Base-by-base conservation (phyloP, 2,888 invertebrate species). In the Eupithecia subfuscata region DNA sequence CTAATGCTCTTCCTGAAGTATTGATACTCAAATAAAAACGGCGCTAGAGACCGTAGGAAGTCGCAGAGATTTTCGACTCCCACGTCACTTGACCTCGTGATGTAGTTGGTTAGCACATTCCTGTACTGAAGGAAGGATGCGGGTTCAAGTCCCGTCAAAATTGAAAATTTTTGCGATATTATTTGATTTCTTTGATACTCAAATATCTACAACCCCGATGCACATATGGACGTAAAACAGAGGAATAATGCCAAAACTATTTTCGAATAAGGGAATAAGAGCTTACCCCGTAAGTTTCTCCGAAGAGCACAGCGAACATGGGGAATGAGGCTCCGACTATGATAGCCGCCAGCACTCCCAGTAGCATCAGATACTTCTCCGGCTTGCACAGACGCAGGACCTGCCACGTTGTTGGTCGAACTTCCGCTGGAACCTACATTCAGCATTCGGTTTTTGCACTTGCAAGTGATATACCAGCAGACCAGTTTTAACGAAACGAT, bases 271-370 rank as follows among this genome's bases (percentile, higher is more conserved):
- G 52, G 7, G 25, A 14, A 60, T 25, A 14, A 60, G 56, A 22
- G 65, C 95, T 92, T 92, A 96, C 96, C 78, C 96, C 96, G 84
- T 97, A 97, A 60, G 97, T 96, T 85, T 97, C 97, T 56, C 97
- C 97, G 83, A 97, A 97, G n/a, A 97, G 92, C 1, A 97, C 94
- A 0, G 97, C 97, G 87, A 97, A 97, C 60, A 96, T 94, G 0
- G 97, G 97, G 82, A 97, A 96, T 0, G 97, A 96, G 0, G 96
- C 94, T 0, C 98, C 98, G 3, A 97, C 96, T 71, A 96, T 91
- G 0, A 96, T 89, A 0, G 97, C 96, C 0, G 97, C 96, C 2
- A 97, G 67, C 16, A 96, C 95, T 2, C 97, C 97, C 9, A 95
- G 85, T 0, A 96, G 68, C 84, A 97, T 96, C 82, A 94, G 95